Conservation (phyloP, 2,113 vertebrate genomes). For the Laticauda laticaudata region DNA sequence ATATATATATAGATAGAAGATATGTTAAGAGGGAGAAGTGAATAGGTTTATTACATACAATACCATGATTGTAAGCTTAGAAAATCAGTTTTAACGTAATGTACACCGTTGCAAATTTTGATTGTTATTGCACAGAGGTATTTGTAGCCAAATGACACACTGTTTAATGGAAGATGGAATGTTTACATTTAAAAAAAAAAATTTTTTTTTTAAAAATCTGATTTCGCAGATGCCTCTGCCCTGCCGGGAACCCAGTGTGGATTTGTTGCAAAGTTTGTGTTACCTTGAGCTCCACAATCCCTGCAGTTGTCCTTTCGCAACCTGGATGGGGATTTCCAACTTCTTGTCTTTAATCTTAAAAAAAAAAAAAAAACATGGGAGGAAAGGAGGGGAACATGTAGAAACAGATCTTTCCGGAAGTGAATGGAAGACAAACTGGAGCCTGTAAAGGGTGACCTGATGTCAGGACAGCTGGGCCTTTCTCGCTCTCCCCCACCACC, state of each 20-base stretch:
- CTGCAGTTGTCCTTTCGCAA: background rate
- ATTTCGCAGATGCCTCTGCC: background rate
- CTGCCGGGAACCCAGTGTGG: background rate
- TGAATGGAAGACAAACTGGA: background rate
- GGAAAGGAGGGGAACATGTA: background rate
- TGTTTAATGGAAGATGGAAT: too few species aligned
- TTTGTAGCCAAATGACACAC: too few species aligned
- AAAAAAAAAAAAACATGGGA: background rate
- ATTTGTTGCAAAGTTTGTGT: background rate
- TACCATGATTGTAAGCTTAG: too few species aligned
- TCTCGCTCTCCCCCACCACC: fast-evolving
- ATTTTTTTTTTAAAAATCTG: too few species aligned
- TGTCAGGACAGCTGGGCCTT: background rate
- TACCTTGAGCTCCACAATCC: background rate
- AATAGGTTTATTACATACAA: too few species aligned
- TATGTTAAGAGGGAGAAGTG: too few species aligned
- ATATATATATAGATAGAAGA: too few species aligned
- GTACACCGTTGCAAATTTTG: too few species aligned
- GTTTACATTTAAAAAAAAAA: too few species aligned
- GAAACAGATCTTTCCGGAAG: background rate
- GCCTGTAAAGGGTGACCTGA: background rate
- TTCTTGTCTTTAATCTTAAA: background rate
- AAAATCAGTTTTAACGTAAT: too few species aligned
- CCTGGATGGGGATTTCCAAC: background rate
- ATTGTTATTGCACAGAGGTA: too few species aligned